Percentiles rank a stretch among this genome's conserved stretches.
phyloP scores from a whole-genome alignment of 2,888 invertebrate genomes.

The Tenthredo distinguenda region DNA sequence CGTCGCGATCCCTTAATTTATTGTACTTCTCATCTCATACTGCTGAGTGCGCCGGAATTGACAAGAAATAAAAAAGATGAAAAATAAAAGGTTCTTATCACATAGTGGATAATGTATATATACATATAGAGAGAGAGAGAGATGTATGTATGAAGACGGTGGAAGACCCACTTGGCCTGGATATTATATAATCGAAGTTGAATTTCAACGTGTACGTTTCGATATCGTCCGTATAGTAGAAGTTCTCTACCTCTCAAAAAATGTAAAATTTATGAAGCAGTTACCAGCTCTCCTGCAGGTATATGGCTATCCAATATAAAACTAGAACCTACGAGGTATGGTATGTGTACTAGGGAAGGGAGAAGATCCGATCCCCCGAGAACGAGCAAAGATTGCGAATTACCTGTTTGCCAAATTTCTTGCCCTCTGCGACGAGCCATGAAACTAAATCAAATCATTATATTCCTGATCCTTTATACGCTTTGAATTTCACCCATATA shows the following conservation, averaged over 20 bases:
- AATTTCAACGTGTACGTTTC: not conserved
- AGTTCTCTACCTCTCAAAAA: not conserved
- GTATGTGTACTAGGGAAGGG: not conserved
- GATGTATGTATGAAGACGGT: not conserved
- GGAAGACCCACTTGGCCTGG: constrained; percentile 26
- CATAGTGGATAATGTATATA: not conserved
- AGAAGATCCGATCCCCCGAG: not conserved
- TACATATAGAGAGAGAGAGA: not conserved
- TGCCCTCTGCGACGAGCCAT: not conserved
- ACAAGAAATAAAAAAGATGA: not conserved
- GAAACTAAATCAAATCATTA: constrained; percentile 23
- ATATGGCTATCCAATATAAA: constrained; percentile 17
- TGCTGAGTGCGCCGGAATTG: not conserved
- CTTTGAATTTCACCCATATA: not conserved
- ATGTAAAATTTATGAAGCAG: constrained; percentile 30
- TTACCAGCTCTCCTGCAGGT: not conserved
- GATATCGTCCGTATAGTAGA: not conserved
- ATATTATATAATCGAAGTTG: constrained; percentile 23
- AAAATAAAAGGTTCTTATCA: not conserved
- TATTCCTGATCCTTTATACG: not conserved
- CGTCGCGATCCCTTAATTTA: not conserved
- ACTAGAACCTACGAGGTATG: not conserved
- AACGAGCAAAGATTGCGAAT: constrained; percentile 19
- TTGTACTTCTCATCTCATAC: not conserved
- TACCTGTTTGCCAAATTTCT: constrained; percentile 40